Evolutionary conservation across 2,888 invertebrate genomes (phyloP).

Genomic region (Escarpia spicata): DNA sequence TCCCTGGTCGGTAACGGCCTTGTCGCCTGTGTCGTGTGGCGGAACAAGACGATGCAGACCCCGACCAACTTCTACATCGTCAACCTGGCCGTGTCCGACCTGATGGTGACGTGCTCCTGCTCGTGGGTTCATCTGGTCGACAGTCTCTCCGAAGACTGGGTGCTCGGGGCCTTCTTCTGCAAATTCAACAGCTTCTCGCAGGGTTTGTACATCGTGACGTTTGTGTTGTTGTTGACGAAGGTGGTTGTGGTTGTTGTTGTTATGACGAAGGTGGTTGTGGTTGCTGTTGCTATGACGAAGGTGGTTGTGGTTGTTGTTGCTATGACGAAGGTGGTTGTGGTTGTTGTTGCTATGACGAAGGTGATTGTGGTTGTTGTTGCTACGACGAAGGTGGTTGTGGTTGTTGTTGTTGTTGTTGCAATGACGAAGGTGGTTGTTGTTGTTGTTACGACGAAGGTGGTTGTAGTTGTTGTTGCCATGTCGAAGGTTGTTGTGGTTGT

Average conservation of each 20-base stretch:
- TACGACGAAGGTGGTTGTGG: background rate
- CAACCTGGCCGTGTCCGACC: slow-evolving; percentile 51
- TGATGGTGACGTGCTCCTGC: slow-evolving; percentile 62
- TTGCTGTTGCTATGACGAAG: background rate
- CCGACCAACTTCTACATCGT: slow-evolving; percentile 61
- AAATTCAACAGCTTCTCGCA: slow-evolving; percentile 81
- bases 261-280: background rate
- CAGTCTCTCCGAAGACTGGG: slow-evolving; percentile 82
- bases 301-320: background rate
- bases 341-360: slow-evolving; percentile 29
- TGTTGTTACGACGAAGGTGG: slow-evolving; percentile 7
- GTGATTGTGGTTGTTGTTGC: slow-evolving; percentile 37
- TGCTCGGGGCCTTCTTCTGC: slow-evolving; percentile 79
- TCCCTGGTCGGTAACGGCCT: slow-evolving; percentile 36
- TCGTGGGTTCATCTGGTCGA: slow-evolving; percentile 81
- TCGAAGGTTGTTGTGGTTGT: background rate
- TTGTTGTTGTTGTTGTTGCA: slow-evolving; percentile 27
- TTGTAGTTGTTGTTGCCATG: background rate
- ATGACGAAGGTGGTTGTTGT: slow-evolving; percentile 34
- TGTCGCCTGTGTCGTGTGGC: slow-evolving; percentile 38
- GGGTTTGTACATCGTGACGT: slow-evolving; percentile 66
- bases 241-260: slow-evolving; percentile 37
- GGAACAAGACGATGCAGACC: slow-evolving; percentile 52
- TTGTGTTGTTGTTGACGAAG: slow-evolving; percentile 25
- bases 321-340: background rate